A percentile compares a stretch with the other conserved stretches of the same genome.
These are phyloP conservation scores for Tinamus guttatus DNA, from an alignment of 2,113 vertebrate species.

Conservation along the genomic window DNA sequence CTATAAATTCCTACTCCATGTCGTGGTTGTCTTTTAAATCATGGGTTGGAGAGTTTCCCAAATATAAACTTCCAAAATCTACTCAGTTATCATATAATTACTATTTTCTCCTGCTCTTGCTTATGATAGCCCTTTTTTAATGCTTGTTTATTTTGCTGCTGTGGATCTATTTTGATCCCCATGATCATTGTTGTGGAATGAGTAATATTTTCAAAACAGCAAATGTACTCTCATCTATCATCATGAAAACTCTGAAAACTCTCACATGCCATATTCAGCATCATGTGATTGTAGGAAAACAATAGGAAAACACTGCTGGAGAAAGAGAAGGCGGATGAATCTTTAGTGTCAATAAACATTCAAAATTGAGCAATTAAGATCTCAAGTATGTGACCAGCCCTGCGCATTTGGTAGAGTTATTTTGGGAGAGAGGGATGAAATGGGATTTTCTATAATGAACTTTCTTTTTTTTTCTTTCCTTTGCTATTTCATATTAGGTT, in stretches of 20 bases:
- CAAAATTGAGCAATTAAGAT: neutral
- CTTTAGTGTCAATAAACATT: neutral
- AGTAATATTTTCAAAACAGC: slow-evolving; percentile 57
- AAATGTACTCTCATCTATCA: slow-evolving; percentile 54
- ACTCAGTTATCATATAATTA: neutral
- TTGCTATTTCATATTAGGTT: neutral
- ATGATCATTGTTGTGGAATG: slow-evolving; percentile 38
- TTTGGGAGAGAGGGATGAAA: neutral
- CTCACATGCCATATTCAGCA: neutral
- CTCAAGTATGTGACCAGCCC: neutral
- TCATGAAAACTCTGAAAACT: neutral
- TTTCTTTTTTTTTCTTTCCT: neutral
- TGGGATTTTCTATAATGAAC: neutral
- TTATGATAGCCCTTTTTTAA: slow-evolving; percentile 28
- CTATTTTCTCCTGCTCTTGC: slow-evolving; percentile 48
- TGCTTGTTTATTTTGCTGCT: slow-evolving; percentile 55
- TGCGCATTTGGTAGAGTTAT: neutral
- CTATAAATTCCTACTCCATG: neutral
- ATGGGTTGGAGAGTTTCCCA: neutral
- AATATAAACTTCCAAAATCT: slow-evolving; percentile 45
- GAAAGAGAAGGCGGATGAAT: neutral
- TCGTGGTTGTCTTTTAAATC: slow-evolving; percentile 23
- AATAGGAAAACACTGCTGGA: neutral
- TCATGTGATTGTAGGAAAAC: neutral
- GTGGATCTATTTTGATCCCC: slow-evolving; percentile 65